These are phyloP conservation scores for Gopherus flavomarginatus DNA, from an alignment of 2,113 vertebrate species.

Conservation along the genomic window DNA sequence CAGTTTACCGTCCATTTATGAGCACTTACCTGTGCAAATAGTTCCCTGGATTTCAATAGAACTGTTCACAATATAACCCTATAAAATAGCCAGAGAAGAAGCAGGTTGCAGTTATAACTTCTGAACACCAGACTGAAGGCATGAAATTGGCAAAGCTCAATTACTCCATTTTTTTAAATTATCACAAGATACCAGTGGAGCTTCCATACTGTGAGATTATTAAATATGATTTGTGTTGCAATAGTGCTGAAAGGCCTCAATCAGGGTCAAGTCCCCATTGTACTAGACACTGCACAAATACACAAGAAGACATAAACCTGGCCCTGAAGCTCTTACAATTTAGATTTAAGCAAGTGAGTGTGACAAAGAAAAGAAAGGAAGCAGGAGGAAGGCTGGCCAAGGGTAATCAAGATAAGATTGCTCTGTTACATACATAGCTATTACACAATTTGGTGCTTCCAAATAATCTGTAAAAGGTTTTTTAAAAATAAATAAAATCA, in stretches of 20 bases:
- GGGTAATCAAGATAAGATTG: neutral
- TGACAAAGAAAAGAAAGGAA: neutral
- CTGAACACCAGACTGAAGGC: neutral
- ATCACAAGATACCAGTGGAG: neutral
- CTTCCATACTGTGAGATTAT: neutral
- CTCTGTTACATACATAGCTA: neutral
- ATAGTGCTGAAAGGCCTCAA: neutral
- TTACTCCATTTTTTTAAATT: neutral
- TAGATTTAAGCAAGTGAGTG: neutral
- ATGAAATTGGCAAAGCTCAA: neutral
- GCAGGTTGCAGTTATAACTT: neutral
- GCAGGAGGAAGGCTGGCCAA: neutral
- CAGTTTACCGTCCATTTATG: no score
- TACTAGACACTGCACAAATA: neutral
- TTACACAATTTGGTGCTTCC: neutral
- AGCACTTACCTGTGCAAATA: neutral
- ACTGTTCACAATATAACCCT: neutral
- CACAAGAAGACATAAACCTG: neutral
- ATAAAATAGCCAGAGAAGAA: neutral
- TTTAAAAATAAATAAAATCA: neutral
- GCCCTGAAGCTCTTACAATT: neutral
- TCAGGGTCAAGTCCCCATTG: neutral
- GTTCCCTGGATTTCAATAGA: neutral
- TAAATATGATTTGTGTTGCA: neutral
- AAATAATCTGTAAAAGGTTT: neutral